Evolutionary conservation across 2,113 vertebrate genomes (phyloP).

Genomic region (Aix galericulata): DNA sequence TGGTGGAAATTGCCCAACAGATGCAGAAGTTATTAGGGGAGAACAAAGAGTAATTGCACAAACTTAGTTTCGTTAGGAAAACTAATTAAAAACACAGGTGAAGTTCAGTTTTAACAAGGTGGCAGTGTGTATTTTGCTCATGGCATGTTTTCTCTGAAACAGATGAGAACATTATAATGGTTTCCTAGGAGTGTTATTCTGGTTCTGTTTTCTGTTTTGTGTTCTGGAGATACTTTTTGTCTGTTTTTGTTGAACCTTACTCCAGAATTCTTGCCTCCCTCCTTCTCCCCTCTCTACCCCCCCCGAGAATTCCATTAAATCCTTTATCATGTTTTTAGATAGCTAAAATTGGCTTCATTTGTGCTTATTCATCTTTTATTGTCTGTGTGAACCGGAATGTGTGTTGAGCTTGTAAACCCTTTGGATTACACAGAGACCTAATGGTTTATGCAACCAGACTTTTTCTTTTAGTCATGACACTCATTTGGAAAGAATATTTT

Average conservation of each 20-base stretch:
- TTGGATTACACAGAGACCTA: not conserved
- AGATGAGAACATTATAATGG: not conserved
- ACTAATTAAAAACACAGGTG: not conserved
- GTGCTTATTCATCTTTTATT: not conserved
- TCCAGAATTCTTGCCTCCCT: not conserved
- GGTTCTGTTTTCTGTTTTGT: not conserved
- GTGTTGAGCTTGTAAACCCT: not conserved
- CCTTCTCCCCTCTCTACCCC: too few species aligned
- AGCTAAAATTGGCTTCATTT: not conserved
- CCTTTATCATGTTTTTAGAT: not conserved
- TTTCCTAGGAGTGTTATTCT: not conserved
- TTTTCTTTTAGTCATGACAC: not conserved
- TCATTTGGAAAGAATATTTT: not conserved
- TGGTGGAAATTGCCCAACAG: not conserved
- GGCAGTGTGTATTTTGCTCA: not conserved
- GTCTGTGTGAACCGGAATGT: not conserved
- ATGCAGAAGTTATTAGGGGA: not conserved
- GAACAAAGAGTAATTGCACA: not conserved
- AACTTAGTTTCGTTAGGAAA: not conserved
- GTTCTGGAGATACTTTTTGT: not conserved
- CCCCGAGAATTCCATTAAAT: not conserved
- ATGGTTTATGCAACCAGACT: not conserved
- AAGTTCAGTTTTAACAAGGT: not conserved
- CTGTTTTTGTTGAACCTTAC: not conserved
- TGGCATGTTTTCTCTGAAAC: not conserved